Evolutionary conservation across 1,140 invertebrate species (phyloP), one percentile per base, ranked within the genome.

Genomic region (Stegodyphus dumicola): DNA sequence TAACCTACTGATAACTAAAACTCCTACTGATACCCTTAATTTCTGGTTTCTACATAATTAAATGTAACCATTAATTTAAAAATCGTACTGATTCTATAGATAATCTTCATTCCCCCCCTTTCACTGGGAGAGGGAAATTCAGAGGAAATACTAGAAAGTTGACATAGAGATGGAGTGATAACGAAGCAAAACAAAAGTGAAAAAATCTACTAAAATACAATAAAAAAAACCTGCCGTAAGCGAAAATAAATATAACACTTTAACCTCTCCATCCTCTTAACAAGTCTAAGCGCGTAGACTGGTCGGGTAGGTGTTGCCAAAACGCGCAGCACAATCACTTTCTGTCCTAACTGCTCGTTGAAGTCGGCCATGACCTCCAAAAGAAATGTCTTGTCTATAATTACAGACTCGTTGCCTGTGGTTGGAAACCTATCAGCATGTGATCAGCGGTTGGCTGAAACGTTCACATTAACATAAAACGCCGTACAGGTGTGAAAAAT

Each of bases 401-500:
- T 78, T 78, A 78, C 66, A 78, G 77, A 54, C 77, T 33, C 33
- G 33, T 33, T 33, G 77, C 64, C 69, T 51, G 48, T 67, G 77
- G 64, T 78, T 18, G 77, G 49, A 54, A 78, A 69, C 77, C 77
- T 78, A 78, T 78, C 77, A 78, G 60, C 76, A 69, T 78, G 77
- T 69, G 77, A 78, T 78, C 52, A 78, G 76, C 52, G 77, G 69
- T 80, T 17, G 78, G 67, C 48, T 64, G 6, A 13, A 33, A 70
- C 1, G 53, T 56, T 48, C 78, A 71, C 69, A 80, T 80, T 80
- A 80, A 80, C 78, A 80, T 80, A 80, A 80, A 80, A 73, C 53
- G 54, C 67, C 78, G 78, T 80, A 80, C 78, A 80, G 78, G 78
- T 80, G 78, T 80, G 78, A 80, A 80, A 80, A 71, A 80, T 80